Conservation (phyloP, 1,140 invertebrate genomes). For the Platyscapa corneri region DNA sequence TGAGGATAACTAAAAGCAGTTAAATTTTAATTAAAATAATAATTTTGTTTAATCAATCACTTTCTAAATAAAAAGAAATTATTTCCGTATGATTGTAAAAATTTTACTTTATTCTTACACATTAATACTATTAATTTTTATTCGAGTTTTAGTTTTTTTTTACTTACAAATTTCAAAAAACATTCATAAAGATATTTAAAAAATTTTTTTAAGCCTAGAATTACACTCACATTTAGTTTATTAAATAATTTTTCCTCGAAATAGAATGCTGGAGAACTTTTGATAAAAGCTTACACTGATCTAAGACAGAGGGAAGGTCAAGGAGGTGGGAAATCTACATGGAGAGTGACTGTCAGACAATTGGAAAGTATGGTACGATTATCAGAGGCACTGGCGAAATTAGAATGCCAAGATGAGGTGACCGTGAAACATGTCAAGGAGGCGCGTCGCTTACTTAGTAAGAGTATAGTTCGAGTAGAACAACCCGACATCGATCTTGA, state of each 20-base stretch:
- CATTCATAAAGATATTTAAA: too few relatives aligned
- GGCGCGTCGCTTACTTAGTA: conserved; percentile 93
- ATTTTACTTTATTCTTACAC: too few relatives aligned
- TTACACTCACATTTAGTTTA: too few relatives aligned
- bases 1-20: too few relatives aligned
- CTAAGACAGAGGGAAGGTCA: conserved; percentile 88
- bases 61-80: too few relatives aligned
- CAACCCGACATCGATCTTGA: conserved; percentile 97
- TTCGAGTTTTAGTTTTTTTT: too few relatives aligned
- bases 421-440: conserved; percentile 92
- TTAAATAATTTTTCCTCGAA: conserved; percentile 33
- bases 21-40: too few relatives aligned
- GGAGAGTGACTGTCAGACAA: conserved; percentile 99
- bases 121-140: too few relatives aligned
- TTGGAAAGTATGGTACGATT: conserved; percentile 97
- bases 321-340: conserved; percentile 84
- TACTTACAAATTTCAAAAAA: too few relatives aligned
- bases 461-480: conserved; percentile 98
- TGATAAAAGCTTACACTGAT: conserved; percentile 93
- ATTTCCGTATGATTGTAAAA: too few relatives aligned
- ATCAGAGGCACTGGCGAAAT: conserved; percentile 96
- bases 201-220: too few relatives aligned
- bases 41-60: too few relatives aligned
- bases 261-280: conserved; percentile 86
- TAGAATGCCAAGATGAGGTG: conserved; percentile 95